Conservation (phyloP, 2,888 invertebrate genomes). For the Parnassius apollo region DNA sequence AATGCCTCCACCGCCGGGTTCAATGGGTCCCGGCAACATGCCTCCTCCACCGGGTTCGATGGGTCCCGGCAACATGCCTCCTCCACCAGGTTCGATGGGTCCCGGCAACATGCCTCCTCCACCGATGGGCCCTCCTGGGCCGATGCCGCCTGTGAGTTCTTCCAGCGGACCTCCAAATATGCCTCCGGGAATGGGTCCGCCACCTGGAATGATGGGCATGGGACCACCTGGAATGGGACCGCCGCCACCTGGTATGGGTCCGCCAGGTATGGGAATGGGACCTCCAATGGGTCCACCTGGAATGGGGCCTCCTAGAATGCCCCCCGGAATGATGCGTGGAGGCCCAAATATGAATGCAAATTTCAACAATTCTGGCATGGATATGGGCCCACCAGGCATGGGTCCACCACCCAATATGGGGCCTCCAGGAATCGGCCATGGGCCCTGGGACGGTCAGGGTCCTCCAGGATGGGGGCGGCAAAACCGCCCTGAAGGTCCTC, state of each 20-base stretch:
- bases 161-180: slow-evolving; percentile 42
- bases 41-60: slow-evolving; percentile 42
- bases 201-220: slow-evolving; percentile 47
- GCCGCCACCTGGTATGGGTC: slow-evolving; percentile 51
- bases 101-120: slow-evolving; percentile 42
- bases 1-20: slow-evolving; percentile 43
- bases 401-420: slow-evolving; percentile 69
- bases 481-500: slow-evolving; percentile 44
- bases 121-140: slow-evolving; percentile 48
- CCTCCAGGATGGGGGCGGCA: slow-evolving; percentile 53
- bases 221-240: slow-evolving; percentile 46
- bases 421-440: slow-evolving; percentile 52
- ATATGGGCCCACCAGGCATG: slow-evolving; percentile 70
- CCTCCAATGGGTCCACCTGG: slow-evolving; percentile 56
- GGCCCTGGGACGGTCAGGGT: slow-evolving; percentile 60
- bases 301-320: slow-evolving; percentile 62
- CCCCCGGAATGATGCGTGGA: slow-evolving; percentile 61
- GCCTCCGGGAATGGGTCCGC: slow-evolving; percentile 44
- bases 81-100: slow-evolving; percentile 40
- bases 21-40: slow-evolving; percentile 40
- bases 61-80: slow-evolving; percentile 41
- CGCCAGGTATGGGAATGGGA: slow-evolving; percentile 53
- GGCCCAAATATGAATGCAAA: slow-evolving; percentile 55
- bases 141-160: slow-evolving; percentile 50
- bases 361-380: slow-evolving; percentile 49